Evolutionary conservation across 2,888 invertebrate species (phyloP), one percentile per base, ranked within the genome.

Genomic region (Drosophila percnosoma): DNA sequence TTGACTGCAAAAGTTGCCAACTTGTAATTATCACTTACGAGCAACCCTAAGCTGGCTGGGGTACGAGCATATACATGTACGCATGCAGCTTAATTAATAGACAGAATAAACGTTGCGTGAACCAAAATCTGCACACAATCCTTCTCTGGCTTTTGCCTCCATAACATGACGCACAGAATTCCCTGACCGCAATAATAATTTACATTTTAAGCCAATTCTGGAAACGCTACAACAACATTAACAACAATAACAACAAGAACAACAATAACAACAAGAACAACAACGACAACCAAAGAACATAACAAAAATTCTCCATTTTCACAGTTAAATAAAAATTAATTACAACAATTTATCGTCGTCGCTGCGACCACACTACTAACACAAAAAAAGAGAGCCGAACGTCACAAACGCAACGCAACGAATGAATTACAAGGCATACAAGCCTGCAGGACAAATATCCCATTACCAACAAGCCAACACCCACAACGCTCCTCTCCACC

Each of bases 321-420:
- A 84, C 87, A 91, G 87, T 88, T 90, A 90, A 91, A 91, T 90
- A 90, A 90, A 91, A 91, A 91, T 90, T 91, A 91, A 91, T 91
- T 91, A 90, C 88, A 84, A 83, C 90, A 87, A 91, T 90, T 91
- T 90, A 88, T 90, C 87, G 89, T 85, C 75, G 77, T 69, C 68
- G 70, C 78, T 76, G 74, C 68, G 72, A 65, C 71, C 73, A 64
- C 74, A 70, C 61, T 73, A 52, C 68, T 73, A 80, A 59, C 31
- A 53, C 66, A 79, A 59, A 55, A 40, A 48, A 68, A 57, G 42
- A 31, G 45, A 36, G 34, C 31, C 33, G 53, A 67, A 29, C 59
- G 58, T 73, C 70, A 74, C 78, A 78, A 78, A 87, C 61, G 49
- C 78, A 80, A 69, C 83, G 87, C 73, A 77, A 83, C 80, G 78